These are phyloP conservation scores for Ctenicera cuprea DNA, from an alignment of 2,888 invertebrate species.

Conservation along the genomic window DNA sequence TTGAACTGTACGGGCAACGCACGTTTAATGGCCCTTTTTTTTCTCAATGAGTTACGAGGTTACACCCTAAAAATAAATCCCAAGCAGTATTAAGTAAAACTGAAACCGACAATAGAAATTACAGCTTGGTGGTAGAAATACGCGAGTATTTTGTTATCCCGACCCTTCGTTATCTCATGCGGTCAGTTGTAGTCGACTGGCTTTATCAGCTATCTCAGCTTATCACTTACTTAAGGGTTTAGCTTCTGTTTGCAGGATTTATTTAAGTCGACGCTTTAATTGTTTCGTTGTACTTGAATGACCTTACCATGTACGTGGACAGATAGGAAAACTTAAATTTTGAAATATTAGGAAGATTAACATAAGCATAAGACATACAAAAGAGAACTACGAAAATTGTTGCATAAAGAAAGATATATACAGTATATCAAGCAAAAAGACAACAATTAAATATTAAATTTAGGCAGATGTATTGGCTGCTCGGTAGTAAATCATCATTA, in stretches of 20 bases:
- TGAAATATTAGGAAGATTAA: too few relatives aligned
- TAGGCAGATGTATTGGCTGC: too few relatives aligned
- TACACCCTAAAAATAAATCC: slow-evolving; percentile 31
- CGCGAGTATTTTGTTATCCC: slow-evolving; percentile 39
- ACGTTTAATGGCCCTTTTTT: slow-evolving; percentile 21
- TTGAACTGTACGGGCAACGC: slow-evolving; percentile 9
- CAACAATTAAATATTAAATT: too few relatives aligned
- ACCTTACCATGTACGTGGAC: slow-evolving; percentile 2
- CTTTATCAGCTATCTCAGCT: slow-evolving; percentile 57
- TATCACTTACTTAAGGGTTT: slow-evolving; percentile 59
- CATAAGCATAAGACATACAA: too few relatives aligned
- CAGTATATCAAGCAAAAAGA: too few relatives aligned
- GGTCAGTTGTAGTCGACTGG: slow-evolving; percentile 59
- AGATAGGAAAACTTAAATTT: background rate
- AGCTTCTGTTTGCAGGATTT: slow-evolving; percentile 54
- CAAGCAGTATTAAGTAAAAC: slow-evolving; percentile 22
- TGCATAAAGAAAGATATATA: too few relatives aligned
- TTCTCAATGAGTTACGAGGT: slow-evolving; percentile 28
- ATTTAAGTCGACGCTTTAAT: slow-evolving; percentile 45
- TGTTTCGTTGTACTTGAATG: slow-evolving; percentile 34
- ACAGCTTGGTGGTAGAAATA: slow-evolving; percentile 26
- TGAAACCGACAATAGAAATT: slow-evolving; percentile 31
- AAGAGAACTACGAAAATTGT: too few relatives aligned
- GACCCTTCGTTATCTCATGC: slow-evolving; percentile 52
- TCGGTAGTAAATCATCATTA: too few relatives aligned